Evolutionary conservation across 2,113 vertebrate species (phyloP).

Genomic region (Hyperopisus bebe): DNA sequence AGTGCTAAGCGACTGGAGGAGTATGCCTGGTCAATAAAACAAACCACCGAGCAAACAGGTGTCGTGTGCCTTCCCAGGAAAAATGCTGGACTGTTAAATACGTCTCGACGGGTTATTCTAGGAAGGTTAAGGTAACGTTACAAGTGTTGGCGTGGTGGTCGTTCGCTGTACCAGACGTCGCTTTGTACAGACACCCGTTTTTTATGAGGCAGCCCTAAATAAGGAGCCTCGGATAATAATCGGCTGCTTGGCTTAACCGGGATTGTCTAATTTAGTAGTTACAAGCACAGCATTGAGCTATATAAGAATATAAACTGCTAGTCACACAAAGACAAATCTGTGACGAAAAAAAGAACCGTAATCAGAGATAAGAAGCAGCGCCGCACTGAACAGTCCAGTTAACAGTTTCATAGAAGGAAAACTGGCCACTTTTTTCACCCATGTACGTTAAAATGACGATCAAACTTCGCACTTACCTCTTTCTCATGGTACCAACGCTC

Average conservation of each 20-base stretch:
- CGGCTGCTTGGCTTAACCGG: neutral
- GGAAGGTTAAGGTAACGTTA: neutral
- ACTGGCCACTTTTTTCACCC: neutral
- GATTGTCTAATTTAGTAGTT: neutral
- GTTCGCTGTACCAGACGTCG: too few relatives aligned
- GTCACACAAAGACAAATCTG: neutral
- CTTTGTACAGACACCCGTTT: neutral
- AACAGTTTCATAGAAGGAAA: neutral
- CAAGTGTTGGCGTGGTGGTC: neutral
- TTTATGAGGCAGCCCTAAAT: too few relatives aligned
- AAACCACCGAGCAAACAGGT: neutral
- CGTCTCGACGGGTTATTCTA: neutral
- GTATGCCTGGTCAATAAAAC: neutral
- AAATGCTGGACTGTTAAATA: neutral
- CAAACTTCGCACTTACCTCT: slow-evolving; percentile 42
- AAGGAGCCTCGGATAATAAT: neutral
- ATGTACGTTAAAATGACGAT: neutral
- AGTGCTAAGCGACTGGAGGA: neutral
- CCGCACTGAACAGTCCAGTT: neutral
- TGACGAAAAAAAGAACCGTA: neutral
- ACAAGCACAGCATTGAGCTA: neutral
- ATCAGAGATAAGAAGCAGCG: neutral
- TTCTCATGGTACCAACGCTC: slow-evolving; percentile 44
- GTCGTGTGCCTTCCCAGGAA: too few relatives aligned
- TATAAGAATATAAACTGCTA: neutral